A percentile compares a stretch with the other conserved stretches of the same genome.
phyloP scores from a whole-genome alignment of 1,140 invertebrate species.

The Drosophila arizonae region DNA sequence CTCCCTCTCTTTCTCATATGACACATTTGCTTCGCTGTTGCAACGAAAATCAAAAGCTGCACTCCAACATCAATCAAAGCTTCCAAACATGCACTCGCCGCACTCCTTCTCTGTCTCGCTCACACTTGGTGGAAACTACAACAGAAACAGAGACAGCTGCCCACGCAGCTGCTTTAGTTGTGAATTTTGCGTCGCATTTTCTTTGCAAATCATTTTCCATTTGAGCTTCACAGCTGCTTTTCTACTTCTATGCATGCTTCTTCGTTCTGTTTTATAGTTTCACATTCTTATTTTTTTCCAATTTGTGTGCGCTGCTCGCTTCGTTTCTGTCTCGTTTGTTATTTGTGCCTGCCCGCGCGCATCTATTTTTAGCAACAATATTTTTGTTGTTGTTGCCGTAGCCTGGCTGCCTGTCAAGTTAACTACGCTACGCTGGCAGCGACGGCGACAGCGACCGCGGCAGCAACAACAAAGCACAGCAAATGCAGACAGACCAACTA shows the following conservation, averaged over 20 bases:
- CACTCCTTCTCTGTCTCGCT: background rate
- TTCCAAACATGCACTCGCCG: constrained; percentile 22
- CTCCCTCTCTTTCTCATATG: constrained; percentile 13
- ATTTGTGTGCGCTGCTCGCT: constrained; percentile 38
- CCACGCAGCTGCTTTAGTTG: constrained; percentile 31
- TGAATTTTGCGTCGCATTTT: constrained; percentile 63
- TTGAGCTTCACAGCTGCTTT: constrained; percentile 54
- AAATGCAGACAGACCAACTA: constrained; percentile 64
- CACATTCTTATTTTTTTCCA: constrained; percentile 57
- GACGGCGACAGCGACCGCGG: constrained; percentile 27
- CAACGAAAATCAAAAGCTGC: constrained; percentile 38
- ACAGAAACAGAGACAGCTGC: constrained; percentile 22
- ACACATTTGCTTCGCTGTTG: constrained; percentile 27
- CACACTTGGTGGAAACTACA: background rate
- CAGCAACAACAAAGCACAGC: constrained; percentile 44
- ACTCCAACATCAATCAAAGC: constrained; percentile 51
- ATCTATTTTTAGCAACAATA: constrained; percentile 74
- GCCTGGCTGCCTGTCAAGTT: constrained; percentile 58
- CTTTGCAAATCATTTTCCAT: constrained; percentile 41
- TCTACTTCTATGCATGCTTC: constrained; percentile 18
- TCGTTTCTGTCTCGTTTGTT: constrained; percentile 64
- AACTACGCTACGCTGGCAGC: constrained; percentile 77
- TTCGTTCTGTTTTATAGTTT: constrained; percentile 43
- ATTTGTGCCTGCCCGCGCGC: constrained; percentile 61
- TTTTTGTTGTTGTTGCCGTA: constrained; percentile 45